phyloP scores from a whole-genome alignment of 2,888 invertebrate genomes.

The Tinea semifulvella region DNA sequence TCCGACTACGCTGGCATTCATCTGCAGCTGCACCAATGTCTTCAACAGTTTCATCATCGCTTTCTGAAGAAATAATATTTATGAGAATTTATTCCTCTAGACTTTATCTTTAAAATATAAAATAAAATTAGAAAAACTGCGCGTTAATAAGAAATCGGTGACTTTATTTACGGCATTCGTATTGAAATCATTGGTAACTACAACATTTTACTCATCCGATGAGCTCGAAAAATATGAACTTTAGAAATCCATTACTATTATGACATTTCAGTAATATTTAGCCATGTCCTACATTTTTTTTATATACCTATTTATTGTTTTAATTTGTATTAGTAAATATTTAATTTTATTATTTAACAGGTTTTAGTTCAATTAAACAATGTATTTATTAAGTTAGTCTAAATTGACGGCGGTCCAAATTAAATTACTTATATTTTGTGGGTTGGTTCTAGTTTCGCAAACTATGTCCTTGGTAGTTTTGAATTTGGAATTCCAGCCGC shows the following conservation, averaged over 20 bases:
- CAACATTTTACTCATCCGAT: neutral
- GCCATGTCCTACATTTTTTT: no score
- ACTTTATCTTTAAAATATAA: neutral
- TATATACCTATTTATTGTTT: no score
- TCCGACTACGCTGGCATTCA: no score
- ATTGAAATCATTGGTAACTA: neutral
- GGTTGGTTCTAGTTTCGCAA: no score
- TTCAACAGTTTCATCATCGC: neutral
- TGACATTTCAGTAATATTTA: neutral
- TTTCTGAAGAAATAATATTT: neutral
- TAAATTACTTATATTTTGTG: no score
- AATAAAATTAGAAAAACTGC: neutral
- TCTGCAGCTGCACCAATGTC: no score
- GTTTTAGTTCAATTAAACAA: no score
- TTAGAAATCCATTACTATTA: neutral
- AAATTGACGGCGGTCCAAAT: no score
- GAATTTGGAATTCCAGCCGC: conserved; percentile 57
- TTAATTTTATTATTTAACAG: no score
- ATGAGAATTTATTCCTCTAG: neutral
- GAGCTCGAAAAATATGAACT: neutral
- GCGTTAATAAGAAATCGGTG: neutral
- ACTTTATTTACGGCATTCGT: neutral
- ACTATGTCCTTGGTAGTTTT: conserved; percentile 47
- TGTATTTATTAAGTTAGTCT: no score
- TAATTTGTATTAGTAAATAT: no score